These are phyloP conservation scores for Tricholaema leucomelas DNA, from an alignment of 2,113 vertebrate species.

Conservation along the genomic window DNA sequence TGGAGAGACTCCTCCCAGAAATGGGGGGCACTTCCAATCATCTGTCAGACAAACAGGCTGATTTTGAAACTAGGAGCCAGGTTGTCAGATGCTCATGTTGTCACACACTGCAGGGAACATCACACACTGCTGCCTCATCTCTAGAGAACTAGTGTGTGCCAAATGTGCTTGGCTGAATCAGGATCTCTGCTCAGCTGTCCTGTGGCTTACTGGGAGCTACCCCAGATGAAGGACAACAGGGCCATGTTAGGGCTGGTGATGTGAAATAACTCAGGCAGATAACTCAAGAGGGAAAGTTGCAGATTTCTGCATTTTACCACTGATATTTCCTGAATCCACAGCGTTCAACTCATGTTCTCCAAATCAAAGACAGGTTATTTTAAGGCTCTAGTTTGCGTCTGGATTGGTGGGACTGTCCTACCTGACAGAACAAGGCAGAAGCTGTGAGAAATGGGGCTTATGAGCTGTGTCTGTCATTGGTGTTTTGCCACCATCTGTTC, in stretches of 20 bases:
- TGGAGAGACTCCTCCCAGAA: neutral
- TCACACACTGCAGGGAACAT: neutral
- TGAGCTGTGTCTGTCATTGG: neutral
- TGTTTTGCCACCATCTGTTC: neutral
- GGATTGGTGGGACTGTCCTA: neutral
- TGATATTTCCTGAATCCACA: neutral
- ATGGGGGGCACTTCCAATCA: neutral
- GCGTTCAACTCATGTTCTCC: neutral
- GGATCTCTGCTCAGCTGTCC: neutral
- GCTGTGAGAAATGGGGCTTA: neutral
- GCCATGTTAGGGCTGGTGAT: no score
- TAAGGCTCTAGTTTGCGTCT: neutral
- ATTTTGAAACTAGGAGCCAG: neutral
- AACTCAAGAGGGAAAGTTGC: neutral
- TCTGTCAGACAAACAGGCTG: neutral
- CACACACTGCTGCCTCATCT: neutral
- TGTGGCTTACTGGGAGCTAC: neutral
- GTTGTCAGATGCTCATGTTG: neutral
- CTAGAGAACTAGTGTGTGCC: neutral
- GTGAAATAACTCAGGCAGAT: neutral
- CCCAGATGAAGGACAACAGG: no score
- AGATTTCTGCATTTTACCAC: neutral
- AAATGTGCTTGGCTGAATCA: neutral
- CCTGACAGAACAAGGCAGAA: neutral
- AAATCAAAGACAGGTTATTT: neutral